A percentile compares a stretch with the other conserved stretches of the same genome.
Conservation (phyloP, 1,140 invertebrate species). For the Chionoecetes opilio region DNA sequence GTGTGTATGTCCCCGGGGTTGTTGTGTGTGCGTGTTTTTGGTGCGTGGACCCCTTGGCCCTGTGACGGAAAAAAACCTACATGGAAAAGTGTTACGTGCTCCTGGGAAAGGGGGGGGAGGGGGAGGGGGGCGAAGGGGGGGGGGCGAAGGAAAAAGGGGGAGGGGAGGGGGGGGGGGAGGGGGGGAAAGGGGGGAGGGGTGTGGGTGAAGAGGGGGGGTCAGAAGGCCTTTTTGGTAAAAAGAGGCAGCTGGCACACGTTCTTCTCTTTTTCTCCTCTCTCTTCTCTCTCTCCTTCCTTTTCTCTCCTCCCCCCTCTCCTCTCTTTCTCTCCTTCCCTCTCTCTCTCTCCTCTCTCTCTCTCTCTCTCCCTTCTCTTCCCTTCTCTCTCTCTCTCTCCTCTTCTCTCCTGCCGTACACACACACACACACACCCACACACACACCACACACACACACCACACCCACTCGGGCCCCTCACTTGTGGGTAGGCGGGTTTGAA, state of each 20-base stretch:
- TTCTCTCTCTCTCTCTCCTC: background rate
- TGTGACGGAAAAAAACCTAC: slow-evolving; percentile 66
- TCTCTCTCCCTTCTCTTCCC: background rate
- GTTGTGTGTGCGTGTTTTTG: background rate
- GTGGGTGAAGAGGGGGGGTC: background rate
- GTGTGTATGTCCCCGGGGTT: background rate
- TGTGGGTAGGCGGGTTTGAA: no score
- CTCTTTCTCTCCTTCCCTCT: no score
- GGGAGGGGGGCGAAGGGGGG: background rate
- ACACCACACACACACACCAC: slow-evolving; percentile 43
- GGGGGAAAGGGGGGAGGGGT: background rate
- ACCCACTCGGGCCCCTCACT: no score
- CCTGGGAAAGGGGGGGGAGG: background rate
- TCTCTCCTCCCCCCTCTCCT: background rate
- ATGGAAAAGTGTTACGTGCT: slow-evolving; percentile 64
- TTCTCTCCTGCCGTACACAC: background rate
- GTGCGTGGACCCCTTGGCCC: background rate
- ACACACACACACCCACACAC: background rate
- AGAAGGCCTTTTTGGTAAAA: slow-evolving; percentile 19
- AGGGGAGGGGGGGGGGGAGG: background rate
- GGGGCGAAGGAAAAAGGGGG: background rate
- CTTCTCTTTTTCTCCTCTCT: background rate
- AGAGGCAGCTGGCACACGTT: slow-evolving; percentile 54
- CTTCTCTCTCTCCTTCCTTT: background rate
- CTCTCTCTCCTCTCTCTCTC: background rate